Percentiles rank a stretch among this genome's conserved stretches.
phyloP scores from a whole-genome alignment of 1,140 invertebrate genomes.

The Drosophila pallidifrons region DNA sequence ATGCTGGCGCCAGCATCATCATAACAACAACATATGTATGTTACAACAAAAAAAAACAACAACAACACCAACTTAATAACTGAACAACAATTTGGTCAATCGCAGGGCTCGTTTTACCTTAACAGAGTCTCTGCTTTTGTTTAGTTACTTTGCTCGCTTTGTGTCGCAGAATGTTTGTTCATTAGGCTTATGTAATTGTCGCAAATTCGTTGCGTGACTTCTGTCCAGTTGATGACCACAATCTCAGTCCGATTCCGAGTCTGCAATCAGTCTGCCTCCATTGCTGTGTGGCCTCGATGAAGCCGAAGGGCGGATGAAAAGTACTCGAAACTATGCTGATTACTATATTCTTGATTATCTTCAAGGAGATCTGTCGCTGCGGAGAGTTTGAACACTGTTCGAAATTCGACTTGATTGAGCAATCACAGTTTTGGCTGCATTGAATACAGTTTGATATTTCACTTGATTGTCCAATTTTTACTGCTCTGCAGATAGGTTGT shows the following conservation, averaged over 20 bases:
- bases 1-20: slow-evolving; percentile 48
- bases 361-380: too few species aligned
- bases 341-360: too few species aligned
- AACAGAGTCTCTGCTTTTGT: background rate
- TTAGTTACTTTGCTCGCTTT: background rate
- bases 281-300: background rate
- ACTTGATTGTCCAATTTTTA: too few species aligned
- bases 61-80: slow-evolving; percentile 39
- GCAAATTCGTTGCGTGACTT: slow-evolving; percentile 51
- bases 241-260: background rate
- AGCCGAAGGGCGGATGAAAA: background rate
- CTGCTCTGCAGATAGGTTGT: too few species aligned
- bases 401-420: too few species aligned
- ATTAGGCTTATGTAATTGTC: slow-evolving; percentile 49
- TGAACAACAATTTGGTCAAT: slow-evolving; percentile 35
- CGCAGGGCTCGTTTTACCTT: slow-evolving; percentile 2
- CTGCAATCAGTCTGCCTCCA: background rate
- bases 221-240: slow-evolving; percentile 34
- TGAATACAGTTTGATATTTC: too few species aligned
- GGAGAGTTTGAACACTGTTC: too few species aligned
- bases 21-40: background rate
- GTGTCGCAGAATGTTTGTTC: slow-evolving; percentile 37
- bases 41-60: slow-evolving; percentile 8
- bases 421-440: too few species aligned
- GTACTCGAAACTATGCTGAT: too few species aligned